Evolutionary conservation across 1,140 invertebrate species (phyloP).

Genomic region (Gryllus bimaculatus): DNA sequence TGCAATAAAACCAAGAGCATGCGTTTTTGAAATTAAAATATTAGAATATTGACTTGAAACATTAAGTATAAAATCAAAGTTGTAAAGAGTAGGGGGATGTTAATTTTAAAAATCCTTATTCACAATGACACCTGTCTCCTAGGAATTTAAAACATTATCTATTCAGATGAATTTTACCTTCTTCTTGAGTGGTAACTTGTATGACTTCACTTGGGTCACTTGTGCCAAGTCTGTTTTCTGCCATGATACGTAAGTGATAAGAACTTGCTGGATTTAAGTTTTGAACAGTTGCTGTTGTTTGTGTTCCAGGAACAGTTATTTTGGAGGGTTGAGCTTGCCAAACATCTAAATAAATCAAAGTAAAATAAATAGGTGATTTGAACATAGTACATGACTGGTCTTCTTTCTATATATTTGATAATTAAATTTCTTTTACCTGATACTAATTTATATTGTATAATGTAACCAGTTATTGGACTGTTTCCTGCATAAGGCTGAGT

Average conservation of each 20-base stretch:
- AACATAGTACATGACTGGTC: neutral
- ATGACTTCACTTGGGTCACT: slow-evolving; percentile 79
- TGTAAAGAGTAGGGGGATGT: no score
- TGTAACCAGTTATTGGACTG: slow-evolving; percentile 76
- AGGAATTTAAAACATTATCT: neutral
- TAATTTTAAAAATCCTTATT: no score
- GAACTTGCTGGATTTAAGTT: slow-evolving; percentile 75
- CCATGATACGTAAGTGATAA: slow-evolving; percentile 84
- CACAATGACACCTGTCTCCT: no score
- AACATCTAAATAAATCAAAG: slow-evolving; percentile 41
- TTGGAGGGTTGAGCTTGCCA: slow-evolving; percentile 68
- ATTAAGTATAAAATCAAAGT: no score
- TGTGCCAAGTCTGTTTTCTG: slow-evolving; percentile 76
- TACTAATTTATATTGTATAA: slow-evolving; percentile 75
- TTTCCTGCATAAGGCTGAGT: slow-evolving; percentile 78
- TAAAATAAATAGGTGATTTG: neutral
- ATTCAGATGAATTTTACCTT: slow-evolving; percentile 42
- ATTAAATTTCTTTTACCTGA: slow-evolving; percentile 46
- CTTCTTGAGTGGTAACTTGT: slow-evolving; percentile 70
- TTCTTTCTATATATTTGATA: neutral
- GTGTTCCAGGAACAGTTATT: slow-evolving; percentile 65
- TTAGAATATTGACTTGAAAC: no score
- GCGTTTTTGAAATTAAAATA: no score
- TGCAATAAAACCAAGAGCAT: no score
- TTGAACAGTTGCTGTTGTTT: slow-evolving; percentile 65